Base-by-base conservation (phyloP, 2,113 vertebrate genomes). In the Girardinichthys multiradiatus region DNA sequence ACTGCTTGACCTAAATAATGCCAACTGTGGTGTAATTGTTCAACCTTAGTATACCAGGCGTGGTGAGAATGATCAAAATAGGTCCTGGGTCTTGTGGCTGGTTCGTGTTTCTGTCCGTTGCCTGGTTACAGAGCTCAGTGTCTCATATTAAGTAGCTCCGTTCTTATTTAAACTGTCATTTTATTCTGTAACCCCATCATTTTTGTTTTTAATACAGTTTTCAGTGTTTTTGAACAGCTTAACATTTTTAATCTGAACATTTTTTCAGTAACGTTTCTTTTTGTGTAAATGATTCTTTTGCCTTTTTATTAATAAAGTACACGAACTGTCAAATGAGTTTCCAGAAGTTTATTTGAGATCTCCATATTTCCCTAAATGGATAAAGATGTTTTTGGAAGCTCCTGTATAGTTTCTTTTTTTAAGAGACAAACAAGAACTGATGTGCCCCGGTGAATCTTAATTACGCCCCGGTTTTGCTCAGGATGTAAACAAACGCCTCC, bases 241-340 rank as follows among this genome's bases (percentile, higher is more conserved):
- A 24, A 11, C 0, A 27, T 54, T 21, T 39, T 24, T 4, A 7
- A n/a, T n/a, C n/a, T n/a, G n/a, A 27, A 30, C 5, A 28, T 58
- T 45, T 64, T 21, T 28, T 72, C 77, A 54, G 48, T 74, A 80
- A 63, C 72, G n/a, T 48, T 89, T 51, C 77, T 69, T 59, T n/a
- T 84, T 77, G 70, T 89, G 89, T 91, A 87, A 66, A 83, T 86
- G 73, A 74, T 70, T 69, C 76, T 31, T 76, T 76, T 26, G 5
- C 51, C 17, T 81, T 51, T 54, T 59, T 70, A 9, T 89, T 83
- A 94, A 94, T 93, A 94, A 94, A 92, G 90, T 88, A 87, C 86
- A 89, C 73, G 82, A 86, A 92, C 77, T 92, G 74, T 81, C 82
- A 91, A 93, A 85, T 88, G 62, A 85, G 90, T 92, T 92, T 91